These are phyloP conservation scores for Cataglyphis cursor DNA, from an alignment of 2,888 invertebrate species.

Conservation along the genomic window DNA sequence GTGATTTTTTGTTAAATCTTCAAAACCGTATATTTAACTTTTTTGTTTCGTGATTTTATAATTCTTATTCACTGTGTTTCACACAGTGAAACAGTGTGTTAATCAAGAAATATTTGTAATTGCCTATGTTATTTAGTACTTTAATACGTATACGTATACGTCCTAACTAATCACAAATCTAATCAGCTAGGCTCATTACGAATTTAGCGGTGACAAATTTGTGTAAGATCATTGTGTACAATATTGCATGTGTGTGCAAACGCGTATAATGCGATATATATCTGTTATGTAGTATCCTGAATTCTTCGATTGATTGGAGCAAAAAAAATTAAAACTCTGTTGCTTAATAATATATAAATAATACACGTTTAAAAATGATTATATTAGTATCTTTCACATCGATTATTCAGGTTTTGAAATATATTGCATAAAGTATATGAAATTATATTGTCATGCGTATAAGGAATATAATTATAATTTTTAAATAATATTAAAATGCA, in stretches of 20 bases:
- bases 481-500: not conserved
- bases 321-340: not conserved
- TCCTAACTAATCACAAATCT: conserved; percentile 69
- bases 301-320: conserved; percentile 17
- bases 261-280: not conserved
- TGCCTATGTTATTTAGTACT: conserved; percentile 10
- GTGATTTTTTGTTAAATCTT: not conserved
- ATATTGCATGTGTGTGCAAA: conserved; percentile 25
- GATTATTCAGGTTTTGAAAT: not conserved
- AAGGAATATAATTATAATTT: not conserved
- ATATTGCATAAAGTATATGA: not conserved
- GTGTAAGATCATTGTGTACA: conserved; percentile 64
- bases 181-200: conserved; percentile 69
- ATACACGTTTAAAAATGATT: not conserved
- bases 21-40: not conserved
- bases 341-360: not conserved
- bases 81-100: not conserved
- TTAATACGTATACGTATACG: conserved; percentile 13
- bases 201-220: conserved; percentile 60
- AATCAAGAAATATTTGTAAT: conserved; percentile 14
- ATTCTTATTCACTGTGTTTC: conserved; percentile 3
- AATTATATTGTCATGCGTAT: not conserved
- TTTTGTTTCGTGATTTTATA: not conserved
- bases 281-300: not conserved
- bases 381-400: not conserved